These are phyloP conservation scores for Apaloderma vittatum DNA, from an alignment of 2,113 vertebrate genomes.

Conservation along the genomic window DNA sequence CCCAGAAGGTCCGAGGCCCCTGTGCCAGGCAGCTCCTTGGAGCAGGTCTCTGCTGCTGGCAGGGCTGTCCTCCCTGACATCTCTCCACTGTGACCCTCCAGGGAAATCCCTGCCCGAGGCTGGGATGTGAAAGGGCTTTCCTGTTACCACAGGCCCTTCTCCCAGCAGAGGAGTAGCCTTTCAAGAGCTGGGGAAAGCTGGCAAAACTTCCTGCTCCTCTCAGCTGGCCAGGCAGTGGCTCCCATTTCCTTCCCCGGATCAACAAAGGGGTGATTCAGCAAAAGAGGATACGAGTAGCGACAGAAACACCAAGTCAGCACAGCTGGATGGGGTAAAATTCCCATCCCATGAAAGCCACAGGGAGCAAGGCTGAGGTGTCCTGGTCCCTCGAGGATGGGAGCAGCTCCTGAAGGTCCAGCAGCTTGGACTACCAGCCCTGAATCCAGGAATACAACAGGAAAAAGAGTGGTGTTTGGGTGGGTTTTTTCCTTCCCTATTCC, in stretches of 20 bases:
- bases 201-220: not conserved
- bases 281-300: not conserved
- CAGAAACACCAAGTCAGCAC: not conserved
- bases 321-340: not conserved
- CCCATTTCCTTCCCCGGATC: not conserved
- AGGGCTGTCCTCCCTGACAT: not conserved
- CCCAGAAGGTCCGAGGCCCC: not conserved
- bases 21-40: not conserved
- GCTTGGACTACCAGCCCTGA: not conserved
- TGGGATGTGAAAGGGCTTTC: not conserved
- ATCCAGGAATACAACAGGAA: not conserved
- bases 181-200: not conserved
- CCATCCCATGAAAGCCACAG: not conserved
- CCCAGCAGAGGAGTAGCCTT: not conserved
- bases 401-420: not conserved
- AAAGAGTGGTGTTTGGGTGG: not conserved
- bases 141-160: not conserved
- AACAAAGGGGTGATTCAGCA: constrained; percentile 44
- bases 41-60: not conserved
- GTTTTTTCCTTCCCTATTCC: not conserved
- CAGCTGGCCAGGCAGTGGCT: not conserved
- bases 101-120: not conserved
- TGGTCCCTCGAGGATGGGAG: not conserved
- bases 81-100: not conserved
- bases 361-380: not conserved